These are phyloP conservation scores for Rhinogobius similis DNA, from an alignment of 2,113 vertebrate species.

Conservation along the genomic window DNA sequence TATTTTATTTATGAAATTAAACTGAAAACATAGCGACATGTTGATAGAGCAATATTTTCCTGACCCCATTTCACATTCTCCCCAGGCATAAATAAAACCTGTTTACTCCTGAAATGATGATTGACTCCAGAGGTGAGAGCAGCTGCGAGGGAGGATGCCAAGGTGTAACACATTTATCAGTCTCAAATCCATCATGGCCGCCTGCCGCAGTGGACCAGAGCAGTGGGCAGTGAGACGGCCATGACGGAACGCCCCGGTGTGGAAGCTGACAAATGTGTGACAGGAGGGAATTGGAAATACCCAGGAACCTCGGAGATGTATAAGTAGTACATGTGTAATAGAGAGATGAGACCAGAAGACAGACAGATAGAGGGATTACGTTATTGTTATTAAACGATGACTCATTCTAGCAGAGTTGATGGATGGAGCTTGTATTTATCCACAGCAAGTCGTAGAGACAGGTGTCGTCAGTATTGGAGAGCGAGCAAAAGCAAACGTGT, in stretches of 20 bases:
- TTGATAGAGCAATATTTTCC: background rate
- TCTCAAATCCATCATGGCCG: background rate
- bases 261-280: slow-evolving; percentile 43
- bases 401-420: slow-evolving; percentile 15
- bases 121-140: slow-evolving; percentile 26
- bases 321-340: slow-evolving; percentile 31
- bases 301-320: slow-evolving; percentile 7
- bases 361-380: slow-evolving; percentile 30
- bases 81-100: background rate
- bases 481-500: background rate
- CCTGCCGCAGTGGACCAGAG: slow-evolving; percentile 38
- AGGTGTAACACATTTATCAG: slow-evolving; percentile 37
- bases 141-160: slow-evolving; percentile 12
- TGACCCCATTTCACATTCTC: background rate
- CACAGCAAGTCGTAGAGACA: background rate
- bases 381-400: slow-evolving; percentile 29
- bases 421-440: slow-evolving; percentile 7
- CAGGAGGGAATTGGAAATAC: slow-evolving; percentile 37
- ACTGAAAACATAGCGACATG: background rate
- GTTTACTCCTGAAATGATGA: background rate
- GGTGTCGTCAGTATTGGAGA: background rate
- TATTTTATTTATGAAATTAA: background rate
- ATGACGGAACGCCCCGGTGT: slow-evolving; percentile 46
- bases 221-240: slow-evolving; percentile 27
- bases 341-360: slow-evolving; percentile 19